Evolutionary conservation across 2,113 vertebrate species (phyloP), one percentile per base, ranked within the genome.

Genomic region (Otocyon megalotis): DNA sequence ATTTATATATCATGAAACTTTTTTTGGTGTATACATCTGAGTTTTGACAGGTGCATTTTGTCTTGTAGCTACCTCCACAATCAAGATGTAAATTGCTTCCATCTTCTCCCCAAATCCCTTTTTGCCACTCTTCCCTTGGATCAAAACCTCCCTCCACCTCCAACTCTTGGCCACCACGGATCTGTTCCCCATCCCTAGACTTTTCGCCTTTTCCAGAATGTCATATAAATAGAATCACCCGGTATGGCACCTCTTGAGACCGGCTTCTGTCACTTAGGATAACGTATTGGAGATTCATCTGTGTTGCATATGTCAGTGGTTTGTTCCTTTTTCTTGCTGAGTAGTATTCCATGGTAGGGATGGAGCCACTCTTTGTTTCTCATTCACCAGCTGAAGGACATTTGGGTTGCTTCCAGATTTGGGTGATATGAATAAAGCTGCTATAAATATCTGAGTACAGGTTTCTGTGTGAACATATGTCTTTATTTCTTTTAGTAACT

Each of bases 401-500:
- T 94, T 54, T 85, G 84, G 77, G 26, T 22, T 69, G 50, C 76
- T 95, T 89, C 65, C 74, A 74, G 22, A 28, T 74, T 67, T 81
- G 2, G 65, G 65, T 79, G 69, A 76, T 62, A 63, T 54, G 56
- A 94, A 88, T 92, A 87, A 95, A 82, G 62, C 74, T 58, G 50
- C 81, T 63, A 22, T 58, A 58, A 94, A 90, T 69, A 79, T 79
- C 53, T 74, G 53, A 83, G 69, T 15, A 76, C 15, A 81, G 63
- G 85, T 77, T 96, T 96, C 50, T 58, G 50, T 82, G 37, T 90
- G 58, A 94, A 93, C 85, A 91, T 88, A 92, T 76, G 90, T 91
- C 81, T 94, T 84, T 71, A 35, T 43, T 89, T 94, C 93, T 94
- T 80, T 92, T 71, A 60, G 90, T 97, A 81, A 95, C 88, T 93